phyloP scores from a whole-genome alignment of 1,140 invertebrate species.

The Euschistus heros region DNA sequence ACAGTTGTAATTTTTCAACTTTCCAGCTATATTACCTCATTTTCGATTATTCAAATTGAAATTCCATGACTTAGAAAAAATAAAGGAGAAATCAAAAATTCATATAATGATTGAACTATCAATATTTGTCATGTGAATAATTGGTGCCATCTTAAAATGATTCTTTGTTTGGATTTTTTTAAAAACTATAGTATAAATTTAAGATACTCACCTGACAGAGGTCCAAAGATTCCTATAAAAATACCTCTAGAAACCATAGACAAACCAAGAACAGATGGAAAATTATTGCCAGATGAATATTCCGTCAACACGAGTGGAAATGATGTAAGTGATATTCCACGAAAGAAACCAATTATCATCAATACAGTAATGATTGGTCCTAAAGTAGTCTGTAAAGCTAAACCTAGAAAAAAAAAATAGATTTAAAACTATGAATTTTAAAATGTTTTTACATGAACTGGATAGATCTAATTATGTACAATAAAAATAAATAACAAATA shows the following conservation, averaged over 20 bases:
- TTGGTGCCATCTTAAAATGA: no score
- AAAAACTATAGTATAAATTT: background rate
- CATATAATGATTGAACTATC: no score
- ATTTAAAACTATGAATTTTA: background rate
- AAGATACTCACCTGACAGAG: slow-evolving; percentile 50
- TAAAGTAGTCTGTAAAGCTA: no score
- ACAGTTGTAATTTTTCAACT: no score
- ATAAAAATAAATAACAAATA: background rate
- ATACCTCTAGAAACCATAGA: slow-evolving; percentile 65
- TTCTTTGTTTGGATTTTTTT: background rate
- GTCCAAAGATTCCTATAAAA: slow-evolving; percentile 55
- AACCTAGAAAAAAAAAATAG: slow-evolving; percentile 31
- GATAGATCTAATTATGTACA: background rate
- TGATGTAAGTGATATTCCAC: slow-evolving; percentile 60
- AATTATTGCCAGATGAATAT: slow-evolving; percentile 56
- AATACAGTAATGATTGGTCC: no score
- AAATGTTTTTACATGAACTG: background rate
- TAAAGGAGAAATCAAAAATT: no score
- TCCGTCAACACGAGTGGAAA: slow-evolving; percentile 63
- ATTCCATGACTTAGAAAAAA: no score
- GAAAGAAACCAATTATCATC: slow-evolving; percentile 48
- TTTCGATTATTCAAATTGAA: no score
- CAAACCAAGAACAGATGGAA: slow-evolving; percentile 61
- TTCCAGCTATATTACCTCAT: no score
- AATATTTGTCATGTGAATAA: no score